Base-by-base conservation (phyloP, 2,797 vertebrate genomes). In the Vireo griseus region DNA sequence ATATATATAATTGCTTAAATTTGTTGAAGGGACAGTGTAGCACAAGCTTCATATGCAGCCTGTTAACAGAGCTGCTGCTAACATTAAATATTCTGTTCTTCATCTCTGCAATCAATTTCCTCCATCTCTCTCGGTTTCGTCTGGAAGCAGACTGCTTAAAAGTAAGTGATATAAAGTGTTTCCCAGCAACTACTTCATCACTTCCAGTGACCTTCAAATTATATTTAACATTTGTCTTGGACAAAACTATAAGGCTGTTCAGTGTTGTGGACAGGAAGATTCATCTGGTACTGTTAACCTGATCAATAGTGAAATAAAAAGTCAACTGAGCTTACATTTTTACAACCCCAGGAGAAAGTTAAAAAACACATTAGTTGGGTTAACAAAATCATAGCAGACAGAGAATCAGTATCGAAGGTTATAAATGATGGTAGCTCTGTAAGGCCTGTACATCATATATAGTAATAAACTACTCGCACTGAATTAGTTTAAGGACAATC, bases 191-290 rank as follows among this genome's bases (percentile, higher is more conserved):
- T 87, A 83, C 52, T 82, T 29, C 78, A 96, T 96, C 88, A 94
- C n/a, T 96, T 97, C 73, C 47, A 71, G 66, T 92, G 92, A 97
- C 88, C 95, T 98, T 97, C 88, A 97, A 85, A 97, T 97, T 97
- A 84, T 22, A 72, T 90, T 85, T 89, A 96, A 90, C 71, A 84
- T 96, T 97, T 92, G 48, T 93, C 92, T 97, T 96, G 47, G 73
- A 86, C 61, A 92, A 89, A 96, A 76, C 39, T 92, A n/a, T 86
- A 76, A 31, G 21, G 39, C 80, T 96, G 54, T 17, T 95, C 82
- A 90, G 18, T 86, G 82, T 68, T 93, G 73, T 96, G 52, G 69
- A 96, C 67, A 96, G 94, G 58, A 94, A 96, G 81, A 96, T 92
- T 95, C 80, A 90, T 97, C 75, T 90, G 40, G 16, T 80, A 91